Evolutionary conservation across 1,140 invertebrate species (phyloP).

Genomic region (Centruroides vittatus): DNA sequence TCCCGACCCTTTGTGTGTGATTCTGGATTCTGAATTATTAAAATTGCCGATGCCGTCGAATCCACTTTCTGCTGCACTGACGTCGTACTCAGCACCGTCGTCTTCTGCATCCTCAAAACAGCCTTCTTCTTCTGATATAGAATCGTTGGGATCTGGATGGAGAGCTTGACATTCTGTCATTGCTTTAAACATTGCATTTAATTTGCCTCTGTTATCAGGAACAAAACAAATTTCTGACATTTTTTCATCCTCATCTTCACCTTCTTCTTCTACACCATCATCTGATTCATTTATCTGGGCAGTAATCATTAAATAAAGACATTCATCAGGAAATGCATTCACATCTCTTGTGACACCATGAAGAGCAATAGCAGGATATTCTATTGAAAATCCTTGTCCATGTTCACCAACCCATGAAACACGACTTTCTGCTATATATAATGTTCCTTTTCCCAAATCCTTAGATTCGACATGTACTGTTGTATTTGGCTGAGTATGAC

Average conservation of each 20-base stretch:
- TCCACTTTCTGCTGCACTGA: background rate
- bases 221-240: slow-evolving; percentile 52
- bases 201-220: slow-evolving; percentile 40
- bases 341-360: slow-evolving; percentile 60
- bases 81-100: background rate
- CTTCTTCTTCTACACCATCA: background rate
- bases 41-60: background rate
- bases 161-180: slow-evolving; percentile 51
- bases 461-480: slow-evolving; percentile 34
- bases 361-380: slow-evolving; percentile 54
- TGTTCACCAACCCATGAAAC: slow-evolving; percentile 46
- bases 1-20: too few species aligned
- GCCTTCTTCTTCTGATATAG: slow-evolving; percentile 27
- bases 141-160: slow-evolving; percentile 46
- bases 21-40: too few species aligned
- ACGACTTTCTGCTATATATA: slow-evolving; percentile 47
- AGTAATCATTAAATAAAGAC: slow-evolving; percentile 55
- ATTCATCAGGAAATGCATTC: slow-evolving; percentile 43
- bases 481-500: slow-evolving; percentile 36
- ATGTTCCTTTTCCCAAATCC: slow-evolving; percentile 42
- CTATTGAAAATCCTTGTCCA: slow-evolving; percentile 50
- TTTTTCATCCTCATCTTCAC: slow-evolving; percentile 28
- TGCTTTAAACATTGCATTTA: slow-evolving; percentile 47
- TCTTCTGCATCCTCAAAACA: background rate
- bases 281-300: slow-evolving; percentile 18